Percentiles rank a stretch among this genome's conserved stretches.
These are phyloP conservation scores for Ahaetulla prasina DNA, from an alignment of 2,113 vertebrate species.

Conservation along the genomic window DNA sequence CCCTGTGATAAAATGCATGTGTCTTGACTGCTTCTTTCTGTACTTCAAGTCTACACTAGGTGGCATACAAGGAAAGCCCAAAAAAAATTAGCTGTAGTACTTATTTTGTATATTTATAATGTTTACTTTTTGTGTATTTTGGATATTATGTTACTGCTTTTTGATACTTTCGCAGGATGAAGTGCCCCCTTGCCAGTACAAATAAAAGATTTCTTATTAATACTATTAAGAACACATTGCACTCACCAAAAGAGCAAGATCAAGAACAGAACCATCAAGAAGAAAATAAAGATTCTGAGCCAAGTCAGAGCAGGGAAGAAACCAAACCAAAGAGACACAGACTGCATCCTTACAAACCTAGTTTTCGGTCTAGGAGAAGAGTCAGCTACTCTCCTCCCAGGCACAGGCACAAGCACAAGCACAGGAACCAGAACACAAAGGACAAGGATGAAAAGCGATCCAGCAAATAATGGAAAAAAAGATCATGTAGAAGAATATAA, in stretches of 20 bases:
- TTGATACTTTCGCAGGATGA: conserved; percentile 79
- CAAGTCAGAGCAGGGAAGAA: conserved; percentile 66
- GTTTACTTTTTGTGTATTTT: neutral
- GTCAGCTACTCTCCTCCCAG: conserved; percentile 63
- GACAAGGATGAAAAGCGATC: conserved; percentile 62
- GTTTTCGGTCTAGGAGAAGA: conserved; percentile 57
- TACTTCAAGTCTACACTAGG: conserved; percentile 76
- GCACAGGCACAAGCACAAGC: conserved; percentile 37
- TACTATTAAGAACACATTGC: conserved; percentile 86
- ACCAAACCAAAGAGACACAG: conserved; percentile 65
- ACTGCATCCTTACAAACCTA: conserved; percentile 66
- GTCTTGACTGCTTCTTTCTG: conserved; percentile 38
- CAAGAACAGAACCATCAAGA: conserved; percentile 64
- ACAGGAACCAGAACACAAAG: conserved; percentile 55
- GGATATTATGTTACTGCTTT: conserved; percentile 23
- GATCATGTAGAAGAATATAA: neutral
- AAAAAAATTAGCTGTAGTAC: conserved; percentile 32
- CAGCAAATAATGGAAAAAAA: conserved; percentile 34
- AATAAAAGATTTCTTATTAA: conserved; percentile 97
- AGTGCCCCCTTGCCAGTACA: conserved; percentile 88
- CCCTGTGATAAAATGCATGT: neutral
- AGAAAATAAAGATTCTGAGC: conserved; percentile 56
- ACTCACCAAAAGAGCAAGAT: conserved; percentile 73
- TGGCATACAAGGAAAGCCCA: conserved; percentile 74
- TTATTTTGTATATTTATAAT: conserved; percentile 6